Conservation (phyloP, 2,113 vertebrate genomes). For the Puntigrus tetrazona region DNA sequence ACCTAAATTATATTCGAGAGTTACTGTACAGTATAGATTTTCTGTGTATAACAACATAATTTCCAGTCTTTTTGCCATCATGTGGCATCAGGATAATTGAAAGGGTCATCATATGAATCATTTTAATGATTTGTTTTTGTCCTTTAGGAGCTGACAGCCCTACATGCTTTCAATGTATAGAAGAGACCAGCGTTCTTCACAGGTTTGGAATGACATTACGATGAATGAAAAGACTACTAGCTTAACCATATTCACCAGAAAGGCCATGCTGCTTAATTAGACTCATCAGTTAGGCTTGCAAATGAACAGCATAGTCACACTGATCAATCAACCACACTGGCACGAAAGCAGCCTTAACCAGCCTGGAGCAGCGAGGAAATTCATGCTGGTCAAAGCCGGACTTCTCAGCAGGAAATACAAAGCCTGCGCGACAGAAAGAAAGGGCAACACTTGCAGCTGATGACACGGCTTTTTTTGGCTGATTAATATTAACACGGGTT, state of each 20-base stretch:
- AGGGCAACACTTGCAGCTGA: conserved; percentile 27
- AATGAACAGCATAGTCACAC: neutral
- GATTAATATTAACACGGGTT: conserved; percentile 35
- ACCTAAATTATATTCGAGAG: neutral
- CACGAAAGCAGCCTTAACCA: neutral
- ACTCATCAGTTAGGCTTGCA: neutral
- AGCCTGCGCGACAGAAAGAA: conserved; percentile 18
- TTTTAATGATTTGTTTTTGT: neutral
- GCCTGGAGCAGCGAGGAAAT: neutral
- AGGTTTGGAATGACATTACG: neutral
- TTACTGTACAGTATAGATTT: neutral
- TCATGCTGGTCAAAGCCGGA: conserved; percentile 10
- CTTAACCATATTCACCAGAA: neutral
- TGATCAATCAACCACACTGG: neutral
- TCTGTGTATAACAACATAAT: neutral
- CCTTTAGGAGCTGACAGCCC: neutral
- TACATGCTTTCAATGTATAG: neutral
- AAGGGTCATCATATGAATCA: neutral
- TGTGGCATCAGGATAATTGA: neutral
- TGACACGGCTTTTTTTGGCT: conserved; percentile 30
- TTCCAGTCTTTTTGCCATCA: neutral
- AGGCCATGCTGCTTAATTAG: neutral
- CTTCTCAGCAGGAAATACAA: conserved; percentile 31
- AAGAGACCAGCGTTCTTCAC: neutral
- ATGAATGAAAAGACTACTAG: neutral